phyloP scores from a whole-genome alignment of 1,140 invertebrate genomes.

The Cyphomyrmex costatus region DNA sequence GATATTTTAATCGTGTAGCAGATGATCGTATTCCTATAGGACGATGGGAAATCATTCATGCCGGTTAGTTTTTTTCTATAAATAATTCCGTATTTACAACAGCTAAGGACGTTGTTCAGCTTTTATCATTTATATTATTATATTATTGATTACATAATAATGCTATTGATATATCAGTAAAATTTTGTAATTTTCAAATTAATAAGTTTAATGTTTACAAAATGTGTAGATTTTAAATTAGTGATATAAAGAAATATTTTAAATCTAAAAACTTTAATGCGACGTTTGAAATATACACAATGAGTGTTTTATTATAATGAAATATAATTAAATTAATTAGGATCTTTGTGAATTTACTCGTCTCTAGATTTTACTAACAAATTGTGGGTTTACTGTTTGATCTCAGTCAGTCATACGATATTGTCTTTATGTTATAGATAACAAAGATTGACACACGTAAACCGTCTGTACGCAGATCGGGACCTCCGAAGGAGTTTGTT shows the following conservation, averaged over 20 bases:
- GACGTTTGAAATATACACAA: not conserved
- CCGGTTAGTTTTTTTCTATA: conserved; percentile 70
- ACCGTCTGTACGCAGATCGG: conserved; percentile 86
- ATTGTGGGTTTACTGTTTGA: conserved; percentile 26
- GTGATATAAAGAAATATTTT: not conserved
- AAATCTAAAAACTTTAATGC: not conserved
- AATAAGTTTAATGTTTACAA: not conserved
- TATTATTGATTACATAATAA: not conserved
- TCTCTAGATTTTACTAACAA: not conserved
- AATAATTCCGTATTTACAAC: conserved; percentile 39
- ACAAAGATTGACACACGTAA: conserved; percentile 86
- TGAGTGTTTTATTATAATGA: not conserved
- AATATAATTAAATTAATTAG: not conserved
- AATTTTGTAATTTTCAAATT: not conserved
- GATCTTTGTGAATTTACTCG: not conserved
- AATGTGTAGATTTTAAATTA: not conserved
- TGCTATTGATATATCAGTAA: not conserved
- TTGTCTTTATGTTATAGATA: conserved; percentile 82
- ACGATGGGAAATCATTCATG: conserved; percentile 78
- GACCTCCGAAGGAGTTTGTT: conserved; percentile 84
- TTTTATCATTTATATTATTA: conserved; percentile 19
- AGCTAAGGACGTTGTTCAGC: conserved; percentile 37
- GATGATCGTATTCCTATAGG: conserved; percentile 53
- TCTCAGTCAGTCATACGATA: conserved; percentile 16
- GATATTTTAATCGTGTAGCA: not conserved